Evolutionary conservation across 2,113 vertebrate genomes (phyloP).

Genomic region (Tachuris rubrigastra): DNA sequence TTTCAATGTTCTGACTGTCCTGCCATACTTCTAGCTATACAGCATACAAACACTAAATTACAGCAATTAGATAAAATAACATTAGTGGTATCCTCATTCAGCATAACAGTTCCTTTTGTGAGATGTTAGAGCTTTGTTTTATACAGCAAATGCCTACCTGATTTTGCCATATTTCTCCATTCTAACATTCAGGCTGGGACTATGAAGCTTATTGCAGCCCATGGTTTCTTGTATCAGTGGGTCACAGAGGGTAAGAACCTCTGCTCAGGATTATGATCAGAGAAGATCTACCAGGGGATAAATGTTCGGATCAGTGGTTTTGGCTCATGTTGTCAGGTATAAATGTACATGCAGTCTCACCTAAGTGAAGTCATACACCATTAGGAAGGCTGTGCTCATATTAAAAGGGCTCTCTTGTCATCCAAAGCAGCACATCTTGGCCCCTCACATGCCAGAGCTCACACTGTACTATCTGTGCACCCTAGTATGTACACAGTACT

Average conservation of each 20-base stretch:
- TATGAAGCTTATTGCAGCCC: not conserved
- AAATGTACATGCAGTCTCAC: not conserved
- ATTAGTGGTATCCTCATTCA: not conserved
- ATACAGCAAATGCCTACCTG: not conserved
- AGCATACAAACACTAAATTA: not conserved
- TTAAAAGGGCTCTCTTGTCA: not conserved
- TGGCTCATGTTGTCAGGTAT: not conserved
- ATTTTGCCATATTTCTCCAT: not conserved
- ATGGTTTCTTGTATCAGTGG: not conserved
- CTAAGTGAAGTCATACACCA: not conserved
- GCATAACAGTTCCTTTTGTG: not conserved
- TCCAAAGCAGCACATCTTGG: not conserved
- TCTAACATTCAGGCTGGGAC: not conserved
- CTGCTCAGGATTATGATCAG: not conserved
- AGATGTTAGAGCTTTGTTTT: not conserved
- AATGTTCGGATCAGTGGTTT: not conserved
- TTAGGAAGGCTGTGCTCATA: not conserved
- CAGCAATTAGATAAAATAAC: not conserved
- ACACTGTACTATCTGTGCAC: not conserved
- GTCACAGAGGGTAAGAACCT: not conserved
- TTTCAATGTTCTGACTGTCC: not conserved
- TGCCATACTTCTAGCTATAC: not conserved
- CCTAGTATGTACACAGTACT: accelerated
- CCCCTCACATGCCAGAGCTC: not conserved
- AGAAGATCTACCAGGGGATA: not conserved